Base-by-base conservation (phyloP, 2,797 vertebrate species). In the Pangasius sanitwongsei region DNA sequence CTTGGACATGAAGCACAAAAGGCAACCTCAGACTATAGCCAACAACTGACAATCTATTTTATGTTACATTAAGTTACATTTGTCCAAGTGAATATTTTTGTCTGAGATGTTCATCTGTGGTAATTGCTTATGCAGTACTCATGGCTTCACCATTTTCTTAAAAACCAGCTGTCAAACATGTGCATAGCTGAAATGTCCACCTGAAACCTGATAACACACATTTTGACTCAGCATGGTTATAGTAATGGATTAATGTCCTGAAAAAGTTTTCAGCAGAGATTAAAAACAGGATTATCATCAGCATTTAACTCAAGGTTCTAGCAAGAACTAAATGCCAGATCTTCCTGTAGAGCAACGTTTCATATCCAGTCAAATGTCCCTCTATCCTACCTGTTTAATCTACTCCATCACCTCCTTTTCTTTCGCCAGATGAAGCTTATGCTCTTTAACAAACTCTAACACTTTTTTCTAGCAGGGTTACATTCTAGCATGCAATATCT, bases 381-480 rank as follows among this genome's bases (percentile, higher is more conserved):
- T 20, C 15, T 20, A 20, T 20, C 75, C 13, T 16, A n/a, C 5
- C 5, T 4, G 13, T 23, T 28, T 48, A n/a, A 15, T 18, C 48
- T 13, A 50, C 48, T 55, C n/a, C 9, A 20, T 41, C n/a, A 37
- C 16, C 7, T 20, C 16, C 23, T 48, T 57, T 57, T 81, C 78
- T 57, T 57, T 57, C 1, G 13, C 74, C 25, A 15, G 44, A 57
- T 55, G 5, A 57, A 75, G n/a, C 23, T 37, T 1, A 57, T n/a
- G 20, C 5, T 44, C 12, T 15, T 50, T n/a, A 48, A 25, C 8
- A 77, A 50, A 81, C 50, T 8, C 41, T 6, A 81, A 82, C 57
- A 61, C 57, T 23, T 82, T 82, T 78, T 82, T 25, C 31, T 82
- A 41, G 11, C 78, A 82, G 31, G 55, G 41, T 61, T 82, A 41